Base-by-base conservation (phyloP, 92 coral and sea anemone genomes). In the Heteractis magnifica region DNA sequence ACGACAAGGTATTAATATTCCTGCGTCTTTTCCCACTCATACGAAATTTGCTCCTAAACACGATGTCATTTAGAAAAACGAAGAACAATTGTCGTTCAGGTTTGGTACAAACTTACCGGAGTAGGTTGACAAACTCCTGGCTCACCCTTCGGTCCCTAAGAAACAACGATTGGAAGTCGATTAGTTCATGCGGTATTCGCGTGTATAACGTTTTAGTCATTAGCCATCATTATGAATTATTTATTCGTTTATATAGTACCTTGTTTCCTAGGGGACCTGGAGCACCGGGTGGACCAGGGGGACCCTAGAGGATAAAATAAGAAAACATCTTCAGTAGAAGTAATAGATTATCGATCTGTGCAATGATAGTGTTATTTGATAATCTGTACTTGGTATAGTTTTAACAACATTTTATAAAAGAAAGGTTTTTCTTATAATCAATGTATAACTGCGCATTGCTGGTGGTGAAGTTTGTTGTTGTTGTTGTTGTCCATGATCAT, bases 91-190 rank as follows among this genome's bases (percentile, higher is more conserved):
- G 26, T 26, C 26, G 0, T 34, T 34, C 44, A 34, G 3, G 44
- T 34, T 34, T 34, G 44, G 44, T 34, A 34, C 44, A 34, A 34
- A 83, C 93, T 75, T 83, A 95, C 98, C 94, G 95, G 91, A 6
- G 98, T 83, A 21, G 93, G 95, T 48, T 77, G 85, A 76, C 98
- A 95, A 18, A 78, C 86, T 18, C 98, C 98, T 23, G 96, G 96
- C 71, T 87, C 91, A 21, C 98, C 98, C 16, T 82, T 74, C 19
- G 94, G 91, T 2, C 98, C 98, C 98, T 95, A 55, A 26, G 49
- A 49, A 8, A 70, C 53, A 74, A 55, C 14, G 11, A 23, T 18
- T 62, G 26, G 8, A 62, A 62, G 3, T n/a, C 59, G 14, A 8
- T 34, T 50, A 6, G 53, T 64, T 48, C 74, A 14, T 8, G 6